Conservation (phyloP, 1,140 invertebrate genomes). For the Himalopsyche phryganea region DNA sequence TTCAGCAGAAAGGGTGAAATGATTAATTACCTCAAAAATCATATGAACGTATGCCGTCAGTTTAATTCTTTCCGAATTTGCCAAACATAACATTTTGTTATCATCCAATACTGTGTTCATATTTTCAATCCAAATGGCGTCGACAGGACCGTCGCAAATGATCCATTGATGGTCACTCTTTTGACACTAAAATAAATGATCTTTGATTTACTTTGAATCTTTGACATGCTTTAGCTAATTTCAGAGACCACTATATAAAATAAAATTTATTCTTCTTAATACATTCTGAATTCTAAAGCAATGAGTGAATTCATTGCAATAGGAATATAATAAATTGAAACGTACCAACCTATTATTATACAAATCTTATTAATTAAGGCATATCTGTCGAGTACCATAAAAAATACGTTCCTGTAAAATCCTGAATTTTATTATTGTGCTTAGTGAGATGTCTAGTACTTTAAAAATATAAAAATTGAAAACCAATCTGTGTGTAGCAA, state of each 20-base stretch:
- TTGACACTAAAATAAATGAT: conserved; percentile 53
- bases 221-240: conserved; percentile 30
- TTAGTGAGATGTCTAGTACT: too few species aligned
- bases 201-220: not conserved
- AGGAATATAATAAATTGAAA: too few species aligned
- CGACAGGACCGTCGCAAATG: conserved; percentile 95
- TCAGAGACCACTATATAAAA: not conserved
- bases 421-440: too few species aligned
- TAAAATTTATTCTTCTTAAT: not conserved
- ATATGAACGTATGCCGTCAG: conserved; percentile 78
- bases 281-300: too few species aligned
- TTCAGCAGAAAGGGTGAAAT: too few species aligned
- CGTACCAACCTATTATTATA: too few species aligned
- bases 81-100: conserved; percentile 87
- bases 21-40: conserved; percentile 88
- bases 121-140: conserved; percentile 97
- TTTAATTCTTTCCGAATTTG: conserved; percentile 87
- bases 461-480: too few species aligned
- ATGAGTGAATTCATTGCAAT: too few species aligned
- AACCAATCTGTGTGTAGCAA: too few species aligned
- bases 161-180: conserved; percentile 67
- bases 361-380: too few species aligned
- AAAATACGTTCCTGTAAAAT: too few species aligned
- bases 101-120: conserved; percentile 97
- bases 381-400: too few species aligned